Base-by-base conservation (phyloP, 2,888 invertebrate species). In the Nesidiocoris tenuis region DNA sequence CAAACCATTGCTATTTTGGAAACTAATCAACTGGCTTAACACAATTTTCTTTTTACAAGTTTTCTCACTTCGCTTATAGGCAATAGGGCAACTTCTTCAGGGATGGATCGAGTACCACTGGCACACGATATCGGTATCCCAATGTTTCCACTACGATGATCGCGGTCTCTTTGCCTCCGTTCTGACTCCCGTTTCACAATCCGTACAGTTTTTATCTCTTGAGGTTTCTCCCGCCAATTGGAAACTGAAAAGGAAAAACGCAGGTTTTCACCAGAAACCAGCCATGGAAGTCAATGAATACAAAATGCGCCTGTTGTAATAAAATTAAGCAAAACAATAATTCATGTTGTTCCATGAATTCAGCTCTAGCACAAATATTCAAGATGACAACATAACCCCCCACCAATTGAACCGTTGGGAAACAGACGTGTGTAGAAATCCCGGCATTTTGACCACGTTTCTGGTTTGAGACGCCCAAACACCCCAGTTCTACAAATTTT, bases 141-240 rank as follows among this genome's bases (percentile, higher is more conserved):
- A 61, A 82, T 81, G 67, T 81, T 82, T 18, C 83, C 84, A 25
- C 86, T 87, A 64, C 92, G 57, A 89, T 72, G 72, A 81, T 93
- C 93, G 64, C 93, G 86, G 81, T 93, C 93, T 65, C 93, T 86
- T 82, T 93, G 93, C 0, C 95, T 86, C 71, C 94, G 88, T 83
- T 95, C 95, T 21, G 94, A 93, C 83, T 95, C 95, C 16, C 95
- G 87, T 84, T 96, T 96, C 0, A 96, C 95, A 81, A 96, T 95
- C 77, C 96, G 88, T 18, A 96, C 96, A 0, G 96, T 96, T 87
- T 95, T 94, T 76, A 94, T 93, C 84, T 95, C 95, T 83, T 91
- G 89, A 80, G 85, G 84, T 78, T 94, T 94, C 82, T 95, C 95
- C 75, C 91, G 90, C 56, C 77, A 67, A 39, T 75, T 61, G 21